phyloP scores from a whole-genome alignment of 2,797 vertebrate genomes.

The Peromyscus attwateri region DNA sequence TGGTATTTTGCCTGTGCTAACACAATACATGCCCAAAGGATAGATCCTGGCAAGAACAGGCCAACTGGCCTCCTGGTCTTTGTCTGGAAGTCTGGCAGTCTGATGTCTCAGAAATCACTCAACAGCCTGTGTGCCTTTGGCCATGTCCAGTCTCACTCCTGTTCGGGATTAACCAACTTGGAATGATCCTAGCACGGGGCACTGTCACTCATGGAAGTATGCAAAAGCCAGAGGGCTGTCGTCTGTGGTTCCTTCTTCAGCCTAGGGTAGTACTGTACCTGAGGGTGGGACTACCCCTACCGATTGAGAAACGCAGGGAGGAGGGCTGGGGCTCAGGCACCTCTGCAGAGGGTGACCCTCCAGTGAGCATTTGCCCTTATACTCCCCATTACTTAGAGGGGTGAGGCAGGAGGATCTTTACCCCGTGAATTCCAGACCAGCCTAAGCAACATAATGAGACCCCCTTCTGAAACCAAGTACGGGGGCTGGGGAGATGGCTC shows the following conservation, averaged over 20 bases:
- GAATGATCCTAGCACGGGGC: neutral
- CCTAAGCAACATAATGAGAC: neutral
- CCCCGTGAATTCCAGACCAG: neutral
- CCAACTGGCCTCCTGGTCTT: neutral
- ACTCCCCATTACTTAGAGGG: neutral
- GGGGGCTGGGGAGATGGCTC: neutral
- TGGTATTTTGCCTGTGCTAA: neutral
- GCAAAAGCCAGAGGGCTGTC: neutral
- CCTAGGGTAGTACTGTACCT: neutral
- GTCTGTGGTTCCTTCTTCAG: neutral
- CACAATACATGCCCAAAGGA: neutral
- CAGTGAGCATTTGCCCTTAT: neutral
- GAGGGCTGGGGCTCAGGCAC: neutral
- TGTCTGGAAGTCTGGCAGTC: neutral
- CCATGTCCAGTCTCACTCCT: neutral
- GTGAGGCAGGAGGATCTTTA: neutral
- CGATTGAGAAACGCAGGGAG: no score
- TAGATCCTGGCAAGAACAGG: no score
- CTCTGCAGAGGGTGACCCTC: neutral
- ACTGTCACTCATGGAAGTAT: neutral
- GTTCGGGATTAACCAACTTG: neutral
- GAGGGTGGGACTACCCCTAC: neutral
- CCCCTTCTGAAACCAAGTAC: neutral
- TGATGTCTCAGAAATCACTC: neutral
- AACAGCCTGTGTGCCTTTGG: neutral